Base-by-base conservation (phyloP, 2,797 vertebrate genomes). In the Periophthalmus magnuspinnatus region DNA sequence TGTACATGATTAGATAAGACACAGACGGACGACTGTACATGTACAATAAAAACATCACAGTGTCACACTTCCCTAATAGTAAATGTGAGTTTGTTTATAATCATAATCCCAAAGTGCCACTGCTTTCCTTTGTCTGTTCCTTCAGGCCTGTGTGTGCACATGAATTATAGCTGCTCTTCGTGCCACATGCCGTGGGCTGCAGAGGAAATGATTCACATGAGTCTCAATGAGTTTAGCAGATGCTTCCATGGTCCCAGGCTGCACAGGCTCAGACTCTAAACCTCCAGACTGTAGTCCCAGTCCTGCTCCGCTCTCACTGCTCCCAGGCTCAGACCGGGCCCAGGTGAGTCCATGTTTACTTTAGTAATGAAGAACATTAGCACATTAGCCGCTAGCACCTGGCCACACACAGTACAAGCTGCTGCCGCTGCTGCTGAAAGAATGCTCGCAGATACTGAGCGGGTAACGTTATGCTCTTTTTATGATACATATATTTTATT, bases 221-320 rank as follows among this genome's bases (percentile, higher is more conserved):
- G 92, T 91, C 93, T 93, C 92, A 97, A 98, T 97, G 85, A 94
- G 94, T 98, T 97, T 96, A 96, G 90, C 97, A 98, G 96, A 97
- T 94, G 81, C 64, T 56, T 65, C 6, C 33, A 74, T 65, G 70
- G 77, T 83, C 84, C 84, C 84, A 76, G 85, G 28, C 28, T 28
- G 28, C 28, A 28, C 28, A 28, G 28, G 28, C 28, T 28, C 28
- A 84, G 83, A 79, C 77, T 78, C 55, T n/a, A 59, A 59, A 34
- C 14, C 28, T 56, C 61, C 50, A 67, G 54, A 58, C 16, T 69
- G 24, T 28, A 28, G 19, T 11, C n/a, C 19, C 75, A 88, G 78
- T 81, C 78, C 74, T 24, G 61, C 38, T 63, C 38, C 3, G 14
- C 78, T 74, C 73, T 73, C 65, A 63, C 70, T 67, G 71, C 68